phyloP scores from a whole-genome alignment of 2,888 invertebrate genomes.

The Rhagophthalmus giganteus region DNA sequence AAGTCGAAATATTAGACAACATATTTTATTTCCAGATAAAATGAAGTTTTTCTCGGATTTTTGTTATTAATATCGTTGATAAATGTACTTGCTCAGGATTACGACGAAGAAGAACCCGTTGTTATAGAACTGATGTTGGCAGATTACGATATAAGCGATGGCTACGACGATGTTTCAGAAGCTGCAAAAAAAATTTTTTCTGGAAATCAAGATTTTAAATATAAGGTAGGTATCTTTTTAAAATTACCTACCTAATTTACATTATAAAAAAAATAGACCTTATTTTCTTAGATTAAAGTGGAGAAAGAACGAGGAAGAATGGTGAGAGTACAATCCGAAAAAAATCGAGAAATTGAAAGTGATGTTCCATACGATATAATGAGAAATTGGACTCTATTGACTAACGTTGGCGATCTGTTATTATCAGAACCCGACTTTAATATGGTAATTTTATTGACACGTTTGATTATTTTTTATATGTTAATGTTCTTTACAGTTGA shows the following conservation, averaged over 20 bases:
- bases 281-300: constrained; percentile 48
- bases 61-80: background rate
- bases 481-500: constrained; percentile 26
- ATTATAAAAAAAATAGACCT: no score
- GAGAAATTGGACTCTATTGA: constrained; percentile 57
- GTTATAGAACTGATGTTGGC: constrained; percentile 36
- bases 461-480: background rate
- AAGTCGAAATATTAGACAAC: no score
- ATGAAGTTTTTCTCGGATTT: constrained; percentile 9
- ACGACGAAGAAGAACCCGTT: constrained; percentile 11
- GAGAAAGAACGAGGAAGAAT: constrained; percentile 59
- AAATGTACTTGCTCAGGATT: constrained; percentile 1
- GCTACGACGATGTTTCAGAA: constrained; percentile 35
- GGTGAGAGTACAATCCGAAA: constrained; percentile 53
- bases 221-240: constrained; percentile 39
- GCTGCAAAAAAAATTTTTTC: constrained; percentile 44
- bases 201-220: constrained; percentile 44
- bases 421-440: constrained; percentile 60
- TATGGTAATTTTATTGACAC: constrained; percentile 48
- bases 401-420: constrained; percentile 59
- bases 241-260: no score
- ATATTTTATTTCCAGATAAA: background rate
- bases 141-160: constrained; percentile 41
- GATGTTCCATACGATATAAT: constrained; percentile 48
- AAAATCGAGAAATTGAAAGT: constrained; percentile 24